Evolutionary conservation across 1,140 invertebrate species (phyloP), one percentile per base, ranked within the genome.

Genomic region (Psix sp.): DNA sequence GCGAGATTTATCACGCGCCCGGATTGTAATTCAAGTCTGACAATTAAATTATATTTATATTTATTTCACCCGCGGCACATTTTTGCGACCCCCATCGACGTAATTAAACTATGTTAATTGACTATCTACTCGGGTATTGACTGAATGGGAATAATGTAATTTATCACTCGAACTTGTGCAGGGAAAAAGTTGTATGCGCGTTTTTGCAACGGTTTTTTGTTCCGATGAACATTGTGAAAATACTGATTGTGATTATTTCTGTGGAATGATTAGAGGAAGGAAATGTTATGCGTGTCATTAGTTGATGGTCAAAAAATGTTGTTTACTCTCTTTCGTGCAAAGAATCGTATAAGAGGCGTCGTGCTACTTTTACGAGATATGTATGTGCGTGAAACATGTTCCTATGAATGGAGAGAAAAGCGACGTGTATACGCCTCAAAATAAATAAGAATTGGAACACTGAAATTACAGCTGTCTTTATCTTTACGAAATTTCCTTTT

Each of bases 11-110:
- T 65, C 51, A 29, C 39, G 6, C 18, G 57, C 29, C 10, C n/a
- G 0, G 2, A 42, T n/a, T 60, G 48, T 56, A 73, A 26, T 66
- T 62, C 48, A 62, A 62, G 48, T 60, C 54, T 45, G 65, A 68
- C 54, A 68, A 68, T 67, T 59, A 67, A 67, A 67, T 57, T 67
- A 67, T 59, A 67, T 67, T 67, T 66, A 56, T 66, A 46, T 46
- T 46, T 52, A 17, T 45, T 39, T 17, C 36, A 5, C n/a, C 26
- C 26, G 26, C 26, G 1, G 6, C 26, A 7, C 2, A 29, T 10
- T 29, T 29, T 7, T 1, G 2, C 7, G 2, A 7, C 26, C 7
- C 7, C n/a, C 2, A 29, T 29, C n/a, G n/a, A n/a, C n/a, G 7
- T 29, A 29, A 29, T 29, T 29, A 29, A 29, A 7, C 7, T 24